These are phyloP conservation scores for Steinernema scapterisci DNA, from an alignment of 2,888 invertebrate species.

Conservation along the genomic window DNA sequence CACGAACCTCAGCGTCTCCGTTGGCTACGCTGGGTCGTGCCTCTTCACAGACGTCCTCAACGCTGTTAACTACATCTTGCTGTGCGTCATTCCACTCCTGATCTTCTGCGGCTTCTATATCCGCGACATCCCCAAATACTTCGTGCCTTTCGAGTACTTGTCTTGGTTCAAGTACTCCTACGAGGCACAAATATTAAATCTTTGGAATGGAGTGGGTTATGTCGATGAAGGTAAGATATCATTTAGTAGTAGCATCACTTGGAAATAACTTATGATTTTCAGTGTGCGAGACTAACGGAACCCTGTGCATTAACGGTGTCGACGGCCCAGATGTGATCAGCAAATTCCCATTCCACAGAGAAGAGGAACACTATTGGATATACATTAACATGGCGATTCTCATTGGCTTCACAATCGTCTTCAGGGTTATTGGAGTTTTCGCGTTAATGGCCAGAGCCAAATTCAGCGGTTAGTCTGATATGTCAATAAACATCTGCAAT, in stretches of 20 bases:
- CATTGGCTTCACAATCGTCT: not conserved
- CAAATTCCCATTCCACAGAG: not conserved
- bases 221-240: not conserved
- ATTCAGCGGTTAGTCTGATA: too few relatives aligned
- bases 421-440: not conserved
- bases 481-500: too few relatives aligned
- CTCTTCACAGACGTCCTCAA: conserved; percentile 47
- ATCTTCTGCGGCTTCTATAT: conserved; percentile 33
- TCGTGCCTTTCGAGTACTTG: conserved; percentile 36
- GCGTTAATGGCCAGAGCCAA: not conserved
- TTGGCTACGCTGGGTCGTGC: conserved; percentile 59
- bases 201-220: conserved; percentile 42
- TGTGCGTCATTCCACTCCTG: conserved; percentile 30
- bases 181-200: conserved; percentile 53
- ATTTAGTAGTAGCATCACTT: not conserved
- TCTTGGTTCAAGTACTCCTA: conserved; percentile 60
- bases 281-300: not conserved
- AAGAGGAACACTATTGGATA: not conserved
- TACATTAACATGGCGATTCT: not conserved
- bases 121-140: not conserved
- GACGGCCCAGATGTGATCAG: not conserved
- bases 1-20: conserved; percentile 54
- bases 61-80: not conserved
- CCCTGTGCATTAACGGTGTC: not conserved
- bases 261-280: not conserved